A percentile compares a stretch with the other conserved stretches of the same genome.
phyloP scores from a whole-genome alignment of 2,113 vertebrate genomes.

The Lipophrys pholis region DNA sequence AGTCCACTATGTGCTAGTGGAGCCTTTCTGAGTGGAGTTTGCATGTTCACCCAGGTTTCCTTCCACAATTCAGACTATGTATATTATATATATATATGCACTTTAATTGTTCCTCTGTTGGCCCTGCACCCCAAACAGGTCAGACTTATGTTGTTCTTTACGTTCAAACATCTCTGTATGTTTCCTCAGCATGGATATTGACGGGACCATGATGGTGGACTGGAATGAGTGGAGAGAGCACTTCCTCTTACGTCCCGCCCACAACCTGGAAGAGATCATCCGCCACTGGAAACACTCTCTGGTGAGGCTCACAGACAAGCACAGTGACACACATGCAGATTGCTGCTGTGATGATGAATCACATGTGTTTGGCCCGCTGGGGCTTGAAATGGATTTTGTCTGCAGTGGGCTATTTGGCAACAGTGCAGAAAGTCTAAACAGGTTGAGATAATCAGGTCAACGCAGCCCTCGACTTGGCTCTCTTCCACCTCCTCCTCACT shows the following conservation, averaged over 20 bases:
- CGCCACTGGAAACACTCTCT: conserved; percentile 94
- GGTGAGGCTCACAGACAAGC: conserved; percentile 71
- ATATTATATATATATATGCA: too few relatives aligned
- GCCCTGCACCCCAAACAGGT: too few relatives aligned
- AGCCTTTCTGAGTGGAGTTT: too few relatives aligned
- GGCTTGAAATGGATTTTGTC: conserved; percentile 56
- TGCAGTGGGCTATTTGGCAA: conserved; percentile 32
- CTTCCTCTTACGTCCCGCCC: conserved; percentile 91
- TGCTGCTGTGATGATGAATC: conserved; percentile 11
- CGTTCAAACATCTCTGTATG: too few relatives aligned
- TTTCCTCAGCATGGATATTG: conserved; percentile 89
- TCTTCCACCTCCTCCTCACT: neutral
- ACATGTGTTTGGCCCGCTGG: neutral
- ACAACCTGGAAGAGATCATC: conserved; percentile 93
- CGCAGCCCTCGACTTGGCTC: neutral
- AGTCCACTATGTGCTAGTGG: too few relatives aligned
- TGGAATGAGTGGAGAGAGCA: conserved; percentile 97
- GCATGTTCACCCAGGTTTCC: too few relatives aligned
- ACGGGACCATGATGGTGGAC: conserved; percentile 94
- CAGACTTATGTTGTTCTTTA: too few relatives aligned
- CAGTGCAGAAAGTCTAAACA: conserved; percentile 32
- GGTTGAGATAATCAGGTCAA: conserved; percentile 55
- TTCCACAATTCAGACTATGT: too few relatives aligned
- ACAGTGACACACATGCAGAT: neutral
- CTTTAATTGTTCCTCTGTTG: too few relatives aligned